Evolutionary conservation across 2,888 invertebrate genomes (phyloP).

Genomic region (Andrena camellia): DNA sequence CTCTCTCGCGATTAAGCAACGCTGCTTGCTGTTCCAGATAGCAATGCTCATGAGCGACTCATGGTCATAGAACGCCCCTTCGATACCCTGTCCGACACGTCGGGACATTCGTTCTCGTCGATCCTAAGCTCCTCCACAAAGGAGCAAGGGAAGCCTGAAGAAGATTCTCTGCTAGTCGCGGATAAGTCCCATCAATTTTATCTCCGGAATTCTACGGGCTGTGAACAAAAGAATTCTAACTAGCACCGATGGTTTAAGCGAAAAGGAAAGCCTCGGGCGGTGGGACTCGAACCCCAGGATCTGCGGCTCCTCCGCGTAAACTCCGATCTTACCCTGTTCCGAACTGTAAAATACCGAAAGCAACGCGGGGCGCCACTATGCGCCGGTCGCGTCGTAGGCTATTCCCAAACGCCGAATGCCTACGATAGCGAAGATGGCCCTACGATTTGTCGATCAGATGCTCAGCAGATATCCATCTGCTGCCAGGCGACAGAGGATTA

Average conservation of each 20-base stretch:
- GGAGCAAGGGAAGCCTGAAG: not conserved
- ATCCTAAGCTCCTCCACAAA: constrained; percentile 27
- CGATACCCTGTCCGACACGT: constrained; percentile 22
- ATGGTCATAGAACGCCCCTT: not conserved
- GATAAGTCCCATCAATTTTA: not conserved
- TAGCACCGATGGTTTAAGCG: too few relatives aligned
- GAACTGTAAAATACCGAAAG: too few relatives aligned
- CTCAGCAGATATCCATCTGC: too few relatives aligned
- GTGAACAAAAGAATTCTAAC: not conserved
- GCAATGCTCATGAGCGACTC: not conserved
- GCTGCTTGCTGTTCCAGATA: not conserved
- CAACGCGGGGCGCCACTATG: too few relatives aligned
- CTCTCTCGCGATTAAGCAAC: not conserved
- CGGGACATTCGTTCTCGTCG: constrained; percentile 29
- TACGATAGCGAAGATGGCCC: too few relatives aligned
- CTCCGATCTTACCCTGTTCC: too few relatives aligned
- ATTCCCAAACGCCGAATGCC: too few relatives aligned
- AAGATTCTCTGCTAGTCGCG: not conserved
- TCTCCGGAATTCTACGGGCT: not conserved
- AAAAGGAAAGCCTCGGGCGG: too few relatives aligned
- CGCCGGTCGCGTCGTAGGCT: too few relatives aligned
- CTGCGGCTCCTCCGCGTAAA: too few relatives aligned
- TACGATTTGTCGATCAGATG: too few relatives aligned
- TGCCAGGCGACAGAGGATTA: not conserved
- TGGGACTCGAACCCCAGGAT: too few relatives aligned